Conservation (phyloP, 2,888 invertebrate species). For the Deladenus siricidicola region DNA sequence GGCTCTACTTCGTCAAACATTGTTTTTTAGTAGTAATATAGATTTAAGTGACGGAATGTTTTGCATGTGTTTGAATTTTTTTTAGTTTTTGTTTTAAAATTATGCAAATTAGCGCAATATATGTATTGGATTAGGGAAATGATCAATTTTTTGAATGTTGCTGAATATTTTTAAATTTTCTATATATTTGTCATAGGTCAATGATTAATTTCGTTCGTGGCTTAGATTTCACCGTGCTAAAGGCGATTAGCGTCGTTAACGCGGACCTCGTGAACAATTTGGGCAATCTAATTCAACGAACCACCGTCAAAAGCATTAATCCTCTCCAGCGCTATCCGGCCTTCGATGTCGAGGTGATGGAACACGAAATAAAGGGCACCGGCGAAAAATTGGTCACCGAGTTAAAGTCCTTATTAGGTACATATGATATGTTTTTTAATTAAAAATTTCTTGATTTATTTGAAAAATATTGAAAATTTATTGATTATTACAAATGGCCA, state of each 20-base stretch:
- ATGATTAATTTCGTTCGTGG: background rate
- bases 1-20: conserved; percentile 36
- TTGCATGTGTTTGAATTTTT: background rate
- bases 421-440: no score
- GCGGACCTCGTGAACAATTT: conserved; percentile 49
- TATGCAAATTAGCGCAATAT: background rate
- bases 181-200: no score
- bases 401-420: conserved; percentile 25
- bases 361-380: conserved; percentile 28
- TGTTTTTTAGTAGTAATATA: background rate
- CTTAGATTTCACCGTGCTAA: conserved; percentile 40
- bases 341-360: conserved; percentile 33
- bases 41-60: background rate
- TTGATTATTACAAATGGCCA: no score
- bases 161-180: no score
- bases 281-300: conserved; percentile 43
- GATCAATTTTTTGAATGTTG: no score
- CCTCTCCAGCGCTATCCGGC: conserved; percentile 26
- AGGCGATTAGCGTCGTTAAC: conserved; percentile 42
- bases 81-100: background rate
- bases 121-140: no score
- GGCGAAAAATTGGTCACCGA: conserved; percentile 22
- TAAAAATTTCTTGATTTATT: no score
- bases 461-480: no score
- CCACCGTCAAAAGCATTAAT: conserved; percentile 25